Evolutionary conservation across 2,797 vertebrate genomes (phyloP), one percentile per base, ranked within the genome.

Genomic region (Eleutherodactylus coqui): DNA sequence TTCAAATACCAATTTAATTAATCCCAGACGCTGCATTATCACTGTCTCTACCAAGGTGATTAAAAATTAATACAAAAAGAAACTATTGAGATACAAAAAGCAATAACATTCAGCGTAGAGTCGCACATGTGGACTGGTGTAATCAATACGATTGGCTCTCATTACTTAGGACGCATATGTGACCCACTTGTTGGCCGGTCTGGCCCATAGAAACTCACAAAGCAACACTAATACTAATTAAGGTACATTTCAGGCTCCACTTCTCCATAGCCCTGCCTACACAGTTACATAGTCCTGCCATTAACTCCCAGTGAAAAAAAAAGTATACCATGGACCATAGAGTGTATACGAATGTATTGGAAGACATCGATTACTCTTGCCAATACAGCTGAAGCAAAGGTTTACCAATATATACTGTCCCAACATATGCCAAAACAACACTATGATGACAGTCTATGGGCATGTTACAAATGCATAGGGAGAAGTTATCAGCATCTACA

Each of bases 1-100:
- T 10, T 41, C 70, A 82, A 82, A 86, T 80, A 82, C 69, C 36
- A n/a, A 64, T 43, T 76, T 86, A 86, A 86, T 86, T 82, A 86
- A 86, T 82, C 81, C 53, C 70, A 76, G 85, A 82, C 38, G 79
- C 58, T 75, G 70, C n/a, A 60, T 82, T 60, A 67, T 78, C 70
- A 75, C 78, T 27, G 62, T 75, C 17, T 64, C 75, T 82, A 73
- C 9, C 38, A 72, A 81, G 43, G 75, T 32, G 38, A 41, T 72
- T 79, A 72, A 45, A 77, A 84, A 79, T 62, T 77, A 62, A 32
- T 75, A n/a, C 76, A 75, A 29, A 58, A 86, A 75, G 38, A 41
- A 75, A 79, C 51, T 60, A 70, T 72, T 60, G 45, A 72, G 58
- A 80, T 34, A 64, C 72, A 43, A 75, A n/a, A 73, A 34, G 67